Evolutionary conservation across 2,797 vertebrate species (phyloP), one percentile per base, ranked within the genome.

Genomic region (Pipistrellus pipistrellus): DNA sequence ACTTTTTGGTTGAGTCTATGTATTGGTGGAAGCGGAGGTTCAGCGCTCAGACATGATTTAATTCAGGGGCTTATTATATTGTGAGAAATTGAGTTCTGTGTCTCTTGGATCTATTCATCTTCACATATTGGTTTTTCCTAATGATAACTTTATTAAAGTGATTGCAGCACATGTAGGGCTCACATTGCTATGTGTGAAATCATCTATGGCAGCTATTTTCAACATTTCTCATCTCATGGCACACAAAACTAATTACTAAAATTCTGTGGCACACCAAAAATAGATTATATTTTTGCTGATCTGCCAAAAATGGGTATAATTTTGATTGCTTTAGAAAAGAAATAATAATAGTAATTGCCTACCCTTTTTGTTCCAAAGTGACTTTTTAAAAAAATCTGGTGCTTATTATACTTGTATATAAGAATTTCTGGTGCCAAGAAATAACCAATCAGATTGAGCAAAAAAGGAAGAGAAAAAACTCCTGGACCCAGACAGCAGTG

Each of bases 81-180:
- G 32, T 23, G 10, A 85, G 10, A n/a, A 6, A 51, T 51, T 48
- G 38, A 91, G 9, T 1, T 72, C 51, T 64, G 25, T 55, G 21
- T n/a, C 15, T 86, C 23, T 94, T n/a, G 76, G 1, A 23, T 87
- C n/a, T 94, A n/a, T 53, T 1, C 8, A 38, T 57, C 55, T 92
- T 87, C 5, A 71, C 6, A 38, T 62, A 53, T n/a, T 84, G 27
- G 0, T 55, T 93, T 91, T 38, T 91, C 53, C 38, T 93, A 35
- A 41, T 8, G 4, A 48, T 90, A n/a, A 88, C 23, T 90, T 87
- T 76, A 91, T 91, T 87, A 94, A 85, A 76, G 59, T 78, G 35
- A 44, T 25, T 78, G 8, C 4, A 86, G 8, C 4, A 84, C 10
- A n/a, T 25, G 15, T 64, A 55, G 32, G 6, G 5, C 18, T 95